Evolutionary conservation across 2,888 invertebrate species (phyloP), one percentile per base, ranked within the genome.

Genomic region (Lathronympha strigana): DNA sequence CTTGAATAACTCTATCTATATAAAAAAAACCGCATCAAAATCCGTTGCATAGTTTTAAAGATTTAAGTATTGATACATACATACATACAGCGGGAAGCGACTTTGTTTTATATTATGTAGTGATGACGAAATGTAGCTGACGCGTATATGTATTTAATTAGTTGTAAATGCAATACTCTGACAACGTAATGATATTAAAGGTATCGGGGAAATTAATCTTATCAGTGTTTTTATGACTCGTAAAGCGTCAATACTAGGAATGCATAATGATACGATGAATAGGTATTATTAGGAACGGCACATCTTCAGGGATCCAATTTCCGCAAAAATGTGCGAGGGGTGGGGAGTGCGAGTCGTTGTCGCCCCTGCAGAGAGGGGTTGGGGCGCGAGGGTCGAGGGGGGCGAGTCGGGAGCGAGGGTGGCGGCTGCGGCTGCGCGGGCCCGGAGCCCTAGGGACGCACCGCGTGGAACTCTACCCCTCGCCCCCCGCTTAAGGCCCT

Each of bases 321-420:
- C 86, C 87, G 88, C 86, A 84, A 88, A 87, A 87, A 85, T 84
- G 77, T 78, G 79, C 71, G 78, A 79, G 77, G 80, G 75, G 78
- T 82, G 81, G 86, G 87, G 84, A 82, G 79, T 79, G 71, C 63
- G 73, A 71, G 76, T 73, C 70, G 72, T 72, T 73, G 77, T 80
- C 74, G 78, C 82, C 84, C 86, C 86, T 87, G 84, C 83, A 84
- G 78, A 80, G 84, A 70, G 68, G 68, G 69, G 74, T 71, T 69
- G 69, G 68, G 57, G 72, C 64, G 68, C 55, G 69, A 17, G 53
- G 36, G 23, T 3, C n/a, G 36, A n/a, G 36, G 53, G 71, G 68
- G 71, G 67, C 73, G 67, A 73, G 72, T 69, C 72, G 69, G 69
- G 66, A 43, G 66, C 68, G 70, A 72, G 80, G 82, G 80, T 76